These are phyloP conservation scores for Gnatocerus cornutus DNA, from an alignment of 2,888 invertebrate species.

Conservation along the genomic window DNA sequence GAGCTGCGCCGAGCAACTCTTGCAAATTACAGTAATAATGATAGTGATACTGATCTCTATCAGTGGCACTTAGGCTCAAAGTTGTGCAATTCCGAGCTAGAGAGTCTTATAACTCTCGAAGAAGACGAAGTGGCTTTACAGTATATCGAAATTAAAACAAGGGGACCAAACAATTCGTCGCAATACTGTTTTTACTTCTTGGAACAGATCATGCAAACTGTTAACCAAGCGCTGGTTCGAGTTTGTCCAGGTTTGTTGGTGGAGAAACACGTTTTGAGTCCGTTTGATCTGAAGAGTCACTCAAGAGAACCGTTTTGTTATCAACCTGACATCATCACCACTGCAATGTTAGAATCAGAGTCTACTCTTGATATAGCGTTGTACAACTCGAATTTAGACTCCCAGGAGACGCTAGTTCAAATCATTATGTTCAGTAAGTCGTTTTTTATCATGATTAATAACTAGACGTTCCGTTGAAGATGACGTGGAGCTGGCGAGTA, in stretches of 20 bases:
- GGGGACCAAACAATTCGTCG: conserved; percentile 76
- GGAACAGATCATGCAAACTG: conserved; percentile 78
- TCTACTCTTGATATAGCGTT: conserved; percentile 70
- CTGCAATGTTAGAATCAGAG: conserved; percentile 69
- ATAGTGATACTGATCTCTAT: conserved; percentile 78
- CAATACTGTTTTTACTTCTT: conserved; percentile 80
- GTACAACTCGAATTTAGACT: conserved; percentile 71
- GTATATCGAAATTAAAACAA: conserved; percentile 78
- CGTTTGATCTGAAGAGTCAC: conserved; percentile 73
- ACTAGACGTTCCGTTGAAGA: conserved; percentile 55
- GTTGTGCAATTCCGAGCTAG: conserved; percentile 79
- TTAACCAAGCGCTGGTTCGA: conserved; percentile 77
- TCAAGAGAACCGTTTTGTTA: conserved; percentile 68
- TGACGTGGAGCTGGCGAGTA: conserved; percentile 64
- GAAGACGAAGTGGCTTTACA: conserved; percentile 71
- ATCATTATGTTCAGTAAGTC: conserved; percentile 75
- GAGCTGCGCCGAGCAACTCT: conserved; percentile 65
- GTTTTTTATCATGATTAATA: background rate
- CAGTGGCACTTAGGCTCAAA: conserved; percentile 84
- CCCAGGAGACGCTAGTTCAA: conserved; percentile 74
- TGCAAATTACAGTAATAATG: conserved; percentile 68
- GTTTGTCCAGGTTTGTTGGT: conserved; percentile 80
- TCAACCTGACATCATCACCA: conserved; percentile 67
- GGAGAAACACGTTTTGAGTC: conserved; percentile 79
- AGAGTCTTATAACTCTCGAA: conserved; percentile 79